A percentile compares a stretch with the other conserved stretches of the same genome.
Evolutionary conservation across 2,113 vertebrate genomes (phyloP).

Genomic region (Zosterops pallidus): DNA sequence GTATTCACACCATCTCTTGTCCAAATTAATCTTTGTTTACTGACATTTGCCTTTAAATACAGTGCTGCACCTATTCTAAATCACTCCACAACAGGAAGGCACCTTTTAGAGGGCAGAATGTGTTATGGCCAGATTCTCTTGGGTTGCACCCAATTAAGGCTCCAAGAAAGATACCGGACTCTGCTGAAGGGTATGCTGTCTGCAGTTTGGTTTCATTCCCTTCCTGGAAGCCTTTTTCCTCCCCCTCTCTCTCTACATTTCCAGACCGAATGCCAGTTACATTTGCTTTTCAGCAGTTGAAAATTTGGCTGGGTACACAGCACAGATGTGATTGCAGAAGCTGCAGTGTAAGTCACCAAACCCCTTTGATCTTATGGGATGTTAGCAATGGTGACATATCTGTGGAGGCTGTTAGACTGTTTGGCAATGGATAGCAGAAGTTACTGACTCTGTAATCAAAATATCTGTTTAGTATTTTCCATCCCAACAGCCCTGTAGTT

Average conservation of each 20-base stretch:
- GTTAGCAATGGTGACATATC: background rate
- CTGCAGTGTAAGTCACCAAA: background rate
- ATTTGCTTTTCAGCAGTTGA: background rate
- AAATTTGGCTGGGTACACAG: background rate
- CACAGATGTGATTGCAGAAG: background rate
- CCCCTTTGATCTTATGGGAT: background rate
- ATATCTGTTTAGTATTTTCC: background rate
- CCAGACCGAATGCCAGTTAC: background rate
- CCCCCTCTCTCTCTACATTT: background rate
- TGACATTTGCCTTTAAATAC: background rate
- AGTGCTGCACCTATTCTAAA: background rate
- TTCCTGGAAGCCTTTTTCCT: background rate
- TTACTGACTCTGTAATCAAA: background rate
- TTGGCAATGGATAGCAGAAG: background rate
- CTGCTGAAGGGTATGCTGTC: background rate
- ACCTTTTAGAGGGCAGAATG: background rate
- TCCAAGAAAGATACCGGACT: background rate
- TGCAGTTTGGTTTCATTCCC: background rate
- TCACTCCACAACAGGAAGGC: background rate
- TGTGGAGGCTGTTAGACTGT: background rate
- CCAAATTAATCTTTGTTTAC: constrained; percentile 4
- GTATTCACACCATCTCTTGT: background rate
- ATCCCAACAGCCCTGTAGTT: background rate
- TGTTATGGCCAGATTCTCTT: background rate
- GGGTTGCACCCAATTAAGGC: background rate